phyloP scores from a whole-genome alignment of 2,113 vertebrate species.

The rabbit (Oryctolagus cuniculus) region mOryCun1.1 NC_091434.1:95650501-95651000 shows the following conservation, averaged over 20 bases:
- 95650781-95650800: slow-evolving; percentile 44
- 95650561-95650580: slow-evolving; percentile 92
- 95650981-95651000: slow-evolving; percentile 47
- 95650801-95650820: slow-evolving; percentile 33
- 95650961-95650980: slow-evolving; percentile 63
- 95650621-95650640: slow-evolving; percentile 84
- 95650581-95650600: slow-evolving; percentile 89
- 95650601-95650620: slow-evolving; percentile 89
- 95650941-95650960: slow-evolving; percentile 52
- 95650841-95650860: slow-evolving; percentile 5
- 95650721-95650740: slow-evolving; percentile 70
- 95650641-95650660: slow-evolving; percentile 83
- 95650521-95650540: slow-evolving; percentile 91
- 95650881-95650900: slow-evolving; percentile 44
- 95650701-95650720: slow-evolving; percentile 74
- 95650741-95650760: slow-evolving; percentile 30
- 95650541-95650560: slow-evolving; percentile 90
- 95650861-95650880: slow-evolving; percentile 27
- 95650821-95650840: slow-evolving; percentile 60
- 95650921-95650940: slow-evolving; percentile 59
- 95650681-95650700: slow-evolving; percentile 64
- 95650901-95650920: slow-evolving; percentile 41
- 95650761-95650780: slow-evolving; percentile 43
- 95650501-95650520: slow-evolving; percentile 91
- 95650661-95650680: slow-evolving; percentile 52